A percentile compares a stretch with the other conserved stretches of the same genome.
Evolutionary conservation across 2,113 vertebrate genomes (phyloP).

Genomic region (Sebastes schlegelii): DNA sequence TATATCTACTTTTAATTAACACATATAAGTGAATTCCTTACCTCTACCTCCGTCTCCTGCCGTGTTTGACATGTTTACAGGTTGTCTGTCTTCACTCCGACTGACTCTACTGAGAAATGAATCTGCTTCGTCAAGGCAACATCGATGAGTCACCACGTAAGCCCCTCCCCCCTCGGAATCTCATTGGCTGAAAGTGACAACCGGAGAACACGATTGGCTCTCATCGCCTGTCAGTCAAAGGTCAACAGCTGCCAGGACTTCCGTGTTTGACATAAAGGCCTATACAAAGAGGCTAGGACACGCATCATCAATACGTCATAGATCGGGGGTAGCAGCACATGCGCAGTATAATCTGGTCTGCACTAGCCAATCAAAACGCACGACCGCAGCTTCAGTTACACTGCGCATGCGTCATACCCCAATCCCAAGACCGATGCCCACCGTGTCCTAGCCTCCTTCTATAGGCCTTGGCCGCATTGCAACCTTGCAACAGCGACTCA

Average conservation of each 20-base stretch:
- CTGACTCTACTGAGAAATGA: not conserved
- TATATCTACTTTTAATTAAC: not conserved
- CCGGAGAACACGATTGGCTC: constrained; percentile 13
- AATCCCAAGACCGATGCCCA: too few relatives aligned
- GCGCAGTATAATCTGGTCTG: too few relatives aligned
- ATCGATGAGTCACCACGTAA: accelerated
- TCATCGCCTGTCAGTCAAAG: not conserved
- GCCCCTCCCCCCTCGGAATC: not conserved
- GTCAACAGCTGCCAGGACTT: constrained; percentile 1
- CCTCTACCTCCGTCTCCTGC: constrained; percentile 15
- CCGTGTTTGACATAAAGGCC: constrained; percentile 21
- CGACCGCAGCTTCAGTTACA: too few relatives aligned
- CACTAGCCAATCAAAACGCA: too few relatives aligned
- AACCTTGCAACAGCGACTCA: not conserved
- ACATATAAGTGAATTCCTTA: constrained; percentile 12
- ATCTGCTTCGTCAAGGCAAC: constrained; percentile 15
- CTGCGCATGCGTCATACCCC: too few relatives aligned
- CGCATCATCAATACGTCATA: too few relatives aligned
- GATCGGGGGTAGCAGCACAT: too few relatives aligned
- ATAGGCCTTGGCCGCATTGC: too few relatives aligned
- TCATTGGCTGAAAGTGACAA: constrained; percentile 35
- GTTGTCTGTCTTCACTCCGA: not conserved
- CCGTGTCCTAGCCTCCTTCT: too few relatives aligned
- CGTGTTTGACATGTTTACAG: constrained; percentile 28
- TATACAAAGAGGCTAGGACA: too few relatives aligned